Evolutionary conservation across 2,113 vertebrate species (phyloP), one percentile per base, ranked within the genome.

Genomic region (Ochotona curzoniae): DNA sequence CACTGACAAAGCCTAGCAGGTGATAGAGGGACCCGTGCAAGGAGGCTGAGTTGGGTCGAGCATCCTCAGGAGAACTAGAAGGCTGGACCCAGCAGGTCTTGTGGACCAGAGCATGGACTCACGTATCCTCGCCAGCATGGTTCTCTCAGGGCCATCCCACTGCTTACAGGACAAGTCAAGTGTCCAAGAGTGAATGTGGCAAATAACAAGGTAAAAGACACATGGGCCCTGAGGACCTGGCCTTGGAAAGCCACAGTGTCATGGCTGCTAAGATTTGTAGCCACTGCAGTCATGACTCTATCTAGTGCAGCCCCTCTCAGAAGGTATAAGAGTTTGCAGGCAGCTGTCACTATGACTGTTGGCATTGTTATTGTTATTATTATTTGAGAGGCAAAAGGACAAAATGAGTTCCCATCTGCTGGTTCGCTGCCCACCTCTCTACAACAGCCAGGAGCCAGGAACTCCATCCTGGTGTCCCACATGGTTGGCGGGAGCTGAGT

Each of bases 61-160:
- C 71, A 21, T 92, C 73, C 93, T 54, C 9, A 64, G 38, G 66
- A 51, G 57, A 54, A 47, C 75, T 6, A 8, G 79, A 64, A 88
- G 28, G n/a, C 38, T 44, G 71, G 80, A 63, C 32, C 70, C 78
- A 60, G 35, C 30, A 30, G 82, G 13, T 30, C 61, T 23, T 20
- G 5, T 23, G 0, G 0, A 38, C 69, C 2, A 8, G 69, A 75
- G 2, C 57, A 9, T 61, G 32, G 35, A 1, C 13, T 54, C n/a
- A 4, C 61, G 9, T 0, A 4, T 57, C 54, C 69, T 35, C 57
- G 66, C 54, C 60, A n/a, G 67, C 49, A 5, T 20, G 38, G 38
- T 4, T 1, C 51, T 49, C 69, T 80, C 76, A 15, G 89, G 32
- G 11, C 51, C n/a, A n/a, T 23, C 35, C 25, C 57, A 0, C 49